Percentiles rank a stretch among this genome's conserved stretches.
phyloP scores from a whole-genome alignment of 2,113 vertebrate genomes.

The Gyps fulvus region DNA sequence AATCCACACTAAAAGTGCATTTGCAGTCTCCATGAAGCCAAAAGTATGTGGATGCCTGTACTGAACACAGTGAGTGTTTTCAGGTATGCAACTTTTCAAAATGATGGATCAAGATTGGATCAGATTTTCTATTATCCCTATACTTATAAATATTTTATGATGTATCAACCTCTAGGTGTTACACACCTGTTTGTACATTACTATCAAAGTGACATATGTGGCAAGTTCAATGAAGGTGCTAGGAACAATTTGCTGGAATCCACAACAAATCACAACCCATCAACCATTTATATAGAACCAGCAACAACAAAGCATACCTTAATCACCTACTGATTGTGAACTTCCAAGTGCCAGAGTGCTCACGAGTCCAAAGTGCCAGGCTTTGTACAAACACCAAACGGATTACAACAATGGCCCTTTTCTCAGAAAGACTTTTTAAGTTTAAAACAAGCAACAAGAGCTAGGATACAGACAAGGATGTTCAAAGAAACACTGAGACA shows the following conservation, averaged over 20 bases:
- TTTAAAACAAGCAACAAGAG: background rate
- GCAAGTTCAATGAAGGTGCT: background rate
- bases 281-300: background rate
- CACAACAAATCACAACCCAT: background rate
- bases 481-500: background rate
- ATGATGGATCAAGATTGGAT: background rate
- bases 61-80: background rate
- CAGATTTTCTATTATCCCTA: background rate
- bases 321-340: background rate
- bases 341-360: background rate
- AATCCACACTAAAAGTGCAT: background rate
- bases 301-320: background rate
- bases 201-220: background rate
- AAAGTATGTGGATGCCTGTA: background rate
- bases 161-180: background rate
- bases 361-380: background rate
- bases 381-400: background rate
- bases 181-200: background rate
- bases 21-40: background rate
- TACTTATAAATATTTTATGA: background rate
- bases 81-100: background rate
- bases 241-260: background rate
- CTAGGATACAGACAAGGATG: background rate
- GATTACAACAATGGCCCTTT: background rate
- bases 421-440: background rate